Evolutionary conservation across 2,888 invertebrate species (phyloP), one percentile per base, ranked within the genome.

Genomic region (Drosophila trichaetosa): DNA sequence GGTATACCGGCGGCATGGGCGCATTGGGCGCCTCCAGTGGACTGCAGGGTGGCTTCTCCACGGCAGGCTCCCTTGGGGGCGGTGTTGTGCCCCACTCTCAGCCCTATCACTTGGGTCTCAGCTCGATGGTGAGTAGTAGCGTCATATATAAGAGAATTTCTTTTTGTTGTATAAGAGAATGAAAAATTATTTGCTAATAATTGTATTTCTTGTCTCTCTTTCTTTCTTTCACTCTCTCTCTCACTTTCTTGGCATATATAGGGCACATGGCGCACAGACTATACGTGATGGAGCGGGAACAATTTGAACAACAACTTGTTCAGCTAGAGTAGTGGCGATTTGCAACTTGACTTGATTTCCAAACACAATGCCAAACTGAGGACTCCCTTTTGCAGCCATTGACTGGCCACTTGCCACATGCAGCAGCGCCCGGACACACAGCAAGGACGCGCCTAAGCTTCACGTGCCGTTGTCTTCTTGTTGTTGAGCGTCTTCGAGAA

Each of bases 251-350:
- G 27, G 52, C 87, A 92, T 87, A 56, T 91, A 91, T 93, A 97
- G 97, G 96, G 96, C 93, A 96, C 97, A 92, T 97, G 97, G 97
- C 95, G 97, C 94, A 96, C 97, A 92, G 97, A 97, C 94, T 97
- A 97, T 94, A 97, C 97, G 96, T 97, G 97, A 97, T 97, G 96
- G 93, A 93, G 92, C 88, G 92, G 93, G 83, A 93, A 93, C 88
- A 93, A 92, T 86, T 88, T 93, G 90, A 93, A 93, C 92, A 92
- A 92, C 87, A 93, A 93, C 89, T 91, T 93, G 90, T 93, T 93
- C 91, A 93, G 92, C 89, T 93, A 93, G 86, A 78, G 60, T 53
- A 70, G 57, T 62, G 66, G 59, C 73, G 54, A 56, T 67, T 74
- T 51, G 63, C 69, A 54, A 56, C 71, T 54, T 54, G 64, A 71